Evolutionary conservation across 2,113 vertebrate genomes (phyloP).

Genomic region (Choloepus hoffmanni): DNA sequence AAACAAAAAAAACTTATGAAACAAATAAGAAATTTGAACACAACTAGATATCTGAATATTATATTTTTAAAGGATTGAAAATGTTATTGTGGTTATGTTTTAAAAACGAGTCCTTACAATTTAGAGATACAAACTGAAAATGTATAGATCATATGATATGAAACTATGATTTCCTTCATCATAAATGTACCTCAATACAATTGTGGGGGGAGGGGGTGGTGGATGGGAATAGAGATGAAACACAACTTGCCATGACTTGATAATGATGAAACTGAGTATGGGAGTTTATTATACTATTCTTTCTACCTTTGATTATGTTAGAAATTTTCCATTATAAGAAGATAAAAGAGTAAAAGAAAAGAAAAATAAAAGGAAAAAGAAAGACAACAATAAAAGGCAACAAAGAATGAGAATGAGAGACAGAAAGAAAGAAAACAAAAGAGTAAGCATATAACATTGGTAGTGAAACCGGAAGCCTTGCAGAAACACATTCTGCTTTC

Average conservation of each 20-base stretch:
- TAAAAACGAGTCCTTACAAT: not conserved
- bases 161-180: not conserved
- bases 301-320: conserved; percentile 7
- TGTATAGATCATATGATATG: not conserved
- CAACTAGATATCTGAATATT: conserved; percentile 12
- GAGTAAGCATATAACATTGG: not conserved
- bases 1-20: not conserved
- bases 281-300: not conserved
- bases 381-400: not conserved
- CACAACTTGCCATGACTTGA: conserved; percentile 11
- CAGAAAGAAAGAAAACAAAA: not conserved
- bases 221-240: not conserved
- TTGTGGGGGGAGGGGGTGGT: not conserved
- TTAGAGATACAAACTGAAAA: not conserved
- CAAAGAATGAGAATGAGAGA: not conserved
- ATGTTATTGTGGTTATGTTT: not conserved
- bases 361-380: not conserved
- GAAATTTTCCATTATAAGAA: conserved; percentile 3
- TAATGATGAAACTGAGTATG: not conserved
- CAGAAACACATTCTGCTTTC: not conserved
- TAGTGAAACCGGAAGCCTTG: not conserved
- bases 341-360: not conserved
- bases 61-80: not conserved
- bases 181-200: not conserved
- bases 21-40: not conserved